phyloP scores from a whole-genome alignment of 2,888 invertebrate species.

The Crepidodera aurea region DNA sequence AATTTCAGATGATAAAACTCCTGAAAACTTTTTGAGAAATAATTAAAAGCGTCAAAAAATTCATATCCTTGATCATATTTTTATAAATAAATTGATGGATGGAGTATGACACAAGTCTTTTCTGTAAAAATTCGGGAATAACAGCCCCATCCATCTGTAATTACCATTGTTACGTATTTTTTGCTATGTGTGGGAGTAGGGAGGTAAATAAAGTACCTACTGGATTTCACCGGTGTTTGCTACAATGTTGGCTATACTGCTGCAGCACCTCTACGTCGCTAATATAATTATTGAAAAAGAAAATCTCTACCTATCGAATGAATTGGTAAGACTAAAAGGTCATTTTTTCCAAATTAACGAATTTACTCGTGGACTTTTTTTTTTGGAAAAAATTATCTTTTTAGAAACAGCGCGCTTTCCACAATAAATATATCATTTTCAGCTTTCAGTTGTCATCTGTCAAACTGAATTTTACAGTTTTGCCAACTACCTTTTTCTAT shows the following conservation, averaged over 20 bases:
- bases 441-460: neutral
- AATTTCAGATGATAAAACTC: no score
- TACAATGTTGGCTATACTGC: constrained; percentile 62
- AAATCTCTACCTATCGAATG: constrained; percentile 52
- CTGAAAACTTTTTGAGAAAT: no score
- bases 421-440: neutral
- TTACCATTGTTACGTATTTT: constrained; percentile 58
- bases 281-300: constrained; percentile 44
- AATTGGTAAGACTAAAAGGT: constrained; percentile 26
- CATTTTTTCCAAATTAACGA: constrained; percentile 11
- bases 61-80: no score
- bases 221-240: constrained; percentile 62
- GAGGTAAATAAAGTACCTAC: constrained; percentile 54
- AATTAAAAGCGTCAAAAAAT: no score
- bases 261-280: constrained; percentile 62
- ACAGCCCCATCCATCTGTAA: no score
- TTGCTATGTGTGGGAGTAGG: constrained; percentile 61
- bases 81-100: no score
- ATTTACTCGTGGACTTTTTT: neutral
- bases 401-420: neutral
- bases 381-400: constrained; percentile 1
- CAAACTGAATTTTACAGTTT: neutral
- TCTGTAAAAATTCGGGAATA: no score
- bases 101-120: no score
- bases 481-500: neutral